Evolutionary conservation across 2,113 vertebrate species (phyloP).

Genomic region (Podilymbus podiceps): DNA sequence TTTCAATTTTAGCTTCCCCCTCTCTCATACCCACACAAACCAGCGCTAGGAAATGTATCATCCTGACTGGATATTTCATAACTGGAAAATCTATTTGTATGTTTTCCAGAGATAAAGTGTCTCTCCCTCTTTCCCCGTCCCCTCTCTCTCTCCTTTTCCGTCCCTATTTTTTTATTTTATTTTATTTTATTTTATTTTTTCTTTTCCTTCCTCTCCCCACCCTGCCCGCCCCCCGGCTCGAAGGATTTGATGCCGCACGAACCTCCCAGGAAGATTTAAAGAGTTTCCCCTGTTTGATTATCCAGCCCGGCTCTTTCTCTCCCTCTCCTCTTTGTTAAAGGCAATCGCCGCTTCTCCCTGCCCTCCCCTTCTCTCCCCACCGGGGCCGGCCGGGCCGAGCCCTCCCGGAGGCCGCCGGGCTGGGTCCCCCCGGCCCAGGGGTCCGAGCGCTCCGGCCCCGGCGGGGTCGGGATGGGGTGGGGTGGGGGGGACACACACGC

Average conservation of each 20-base stretch:
- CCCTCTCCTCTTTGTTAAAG: conserved; percentile 23
- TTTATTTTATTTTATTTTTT: background rate
- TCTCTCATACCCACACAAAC: background rate
- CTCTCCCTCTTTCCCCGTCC: background rate
- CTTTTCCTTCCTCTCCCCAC: background rate
- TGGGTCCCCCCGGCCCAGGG: background rate
- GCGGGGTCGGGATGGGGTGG: background rate
- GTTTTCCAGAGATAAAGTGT: conserved; percentile 44
- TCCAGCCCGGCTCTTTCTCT: background rate
- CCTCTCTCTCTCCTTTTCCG: background rate
- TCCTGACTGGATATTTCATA: conserved; percentile 46
- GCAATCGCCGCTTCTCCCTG: background rate
- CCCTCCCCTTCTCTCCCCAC: background rate
- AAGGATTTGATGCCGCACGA: conserved; percentile 12
- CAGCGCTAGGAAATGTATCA: background rate
- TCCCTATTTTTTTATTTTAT: background rate
- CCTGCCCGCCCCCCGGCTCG: background rate
- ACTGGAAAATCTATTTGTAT: conserved; percentile 45
- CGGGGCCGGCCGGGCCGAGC: background rate
- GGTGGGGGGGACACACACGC: too few species aligned
- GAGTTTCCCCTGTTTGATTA: conserved; percentile 37
- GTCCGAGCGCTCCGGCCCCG: background rate
- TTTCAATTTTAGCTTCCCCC: conserved; percentile 49
- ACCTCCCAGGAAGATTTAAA: conserved; percentile 52
- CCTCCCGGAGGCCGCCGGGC: background rate